Base-by-base conservation (phyloP, 2,888 invertebrate species). In the Ochlodes sylvanus region DNA sequence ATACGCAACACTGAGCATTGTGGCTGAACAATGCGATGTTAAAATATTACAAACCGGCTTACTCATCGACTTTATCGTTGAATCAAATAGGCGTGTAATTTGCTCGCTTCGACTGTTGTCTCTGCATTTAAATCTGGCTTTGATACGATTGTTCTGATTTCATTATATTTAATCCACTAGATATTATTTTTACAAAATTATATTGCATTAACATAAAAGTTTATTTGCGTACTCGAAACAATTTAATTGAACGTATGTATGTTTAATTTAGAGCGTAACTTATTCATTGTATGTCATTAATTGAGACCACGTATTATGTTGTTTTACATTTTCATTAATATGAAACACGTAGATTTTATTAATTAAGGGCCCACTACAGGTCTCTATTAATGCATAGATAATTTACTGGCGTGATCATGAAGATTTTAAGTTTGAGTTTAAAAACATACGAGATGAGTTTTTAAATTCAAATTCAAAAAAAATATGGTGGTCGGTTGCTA, bases 1-100 rank as follows among this genome's bases (percentile, higher is more conserved):
- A 81, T 82, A 80, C 84, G 88, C 88, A 79, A 80, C 85, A 80
- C 73, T 86, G 85, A 84, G 84, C 86, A 89, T 50, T 50, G 50
- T 19, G 50, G 50, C 50, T 50, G 50, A 50, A 50, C 89, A 89
- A 90, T 89, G 79, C 75, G 81, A 77, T 76, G 81, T 82, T 88
- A 85, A 88, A 86, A 84, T 84, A 85, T 86, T 78, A 77, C 84
- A 81, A 79, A 75, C 81, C 76, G 76, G 77, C 83, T 87, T 78
- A 81, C 75, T 86, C 85, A 83, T 82, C 79, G 80, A 62, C 70
- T 74, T 71, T 70, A 71, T 72, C 70, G 70, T 71, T 72, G 69
- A 69, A 71, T 71, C 69, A 70, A 63, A 70, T 69, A 69, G 62
- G 70, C 67, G 55, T 67, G 67, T 61, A 67, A 67, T 67, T 67